Evolutionary conservation across 1,140 invertebrate species (phyloP).

Genomic region (Dendroctonus ponderosae): DNA sequence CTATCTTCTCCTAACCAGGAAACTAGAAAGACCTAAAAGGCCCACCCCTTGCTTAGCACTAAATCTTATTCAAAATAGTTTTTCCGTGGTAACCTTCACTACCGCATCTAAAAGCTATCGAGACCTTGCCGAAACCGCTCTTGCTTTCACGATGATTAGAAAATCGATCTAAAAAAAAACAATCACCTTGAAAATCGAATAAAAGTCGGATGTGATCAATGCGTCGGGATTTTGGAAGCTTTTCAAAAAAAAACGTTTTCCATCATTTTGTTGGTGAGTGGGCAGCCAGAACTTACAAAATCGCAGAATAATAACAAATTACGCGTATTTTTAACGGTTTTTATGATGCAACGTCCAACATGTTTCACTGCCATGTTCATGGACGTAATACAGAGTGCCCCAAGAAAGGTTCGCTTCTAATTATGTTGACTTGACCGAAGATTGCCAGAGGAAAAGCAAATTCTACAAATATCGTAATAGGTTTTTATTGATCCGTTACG

Average conservation of each 20-base stretch:
- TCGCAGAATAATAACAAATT: not conserved
- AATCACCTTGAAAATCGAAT: slow-evolving; percentile 14
- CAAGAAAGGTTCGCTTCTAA: not conserved
- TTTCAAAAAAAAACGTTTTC: slow-evolving; percentile 12
- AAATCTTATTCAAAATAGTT: too few species aligned
- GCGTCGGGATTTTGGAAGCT: slow-evolving; percentile 4
- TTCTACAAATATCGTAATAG: too few species aligned
- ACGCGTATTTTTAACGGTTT: slow-evolving; percentile 16
- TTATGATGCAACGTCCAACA: slow-evolving; percentile 13
- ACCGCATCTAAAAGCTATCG: too few species aligned
- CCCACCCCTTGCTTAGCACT: too few species aligned
- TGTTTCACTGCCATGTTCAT: slow-evolving; percentile 19
- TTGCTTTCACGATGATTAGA: slow-evolving; percentile 3
- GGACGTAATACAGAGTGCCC: slow-evolving; percentile 3
- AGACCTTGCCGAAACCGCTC: not conserved
- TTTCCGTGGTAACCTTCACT: too few species aligned
- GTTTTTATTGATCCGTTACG: too few species aligned
- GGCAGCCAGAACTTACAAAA: slow-evolving; percentile 4
- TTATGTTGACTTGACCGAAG: too few species aligned
- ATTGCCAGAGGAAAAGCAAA: too few species aligned
- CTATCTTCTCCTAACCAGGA: too few species aligned
- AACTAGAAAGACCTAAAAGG: too few species aligned
- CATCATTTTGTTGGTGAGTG: slow-evolving; percentile 4
- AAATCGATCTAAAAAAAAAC: slow-evolving; percentile 11
- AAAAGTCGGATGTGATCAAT: slow-evolving; percentile 7